Conservation (phyloP, 1,140 invertebrate species). For the Drosophila malerkotliana region DNA sequence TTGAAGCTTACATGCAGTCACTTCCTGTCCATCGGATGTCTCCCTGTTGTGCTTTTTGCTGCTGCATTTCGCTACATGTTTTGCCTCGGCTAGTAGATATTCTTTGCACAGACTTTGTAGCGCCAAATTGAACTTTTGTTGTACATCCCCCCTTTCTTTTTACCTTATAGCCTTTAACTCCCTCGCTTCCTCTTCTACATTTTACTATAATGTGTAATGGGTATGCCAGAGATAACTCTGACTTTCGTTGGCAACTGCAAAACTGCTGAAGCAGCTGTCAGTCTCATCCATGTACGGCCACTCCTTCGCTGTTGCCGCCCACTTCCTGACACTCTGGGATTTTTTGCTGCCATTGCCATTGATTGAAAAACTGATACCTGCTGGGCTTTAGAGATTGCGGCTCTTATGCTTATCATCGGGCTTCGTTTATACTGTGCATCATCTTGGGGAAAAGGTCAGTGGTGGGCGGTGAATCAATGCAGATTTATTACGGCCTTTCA, state of each 20-base stretch:
- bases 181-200: constrained; percentile 6
- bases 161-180: constrained; percentile 15
- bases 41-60: constrained; percentile 36
- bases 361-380: constrained; percentile 46
- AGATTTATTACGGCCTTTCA: constrained; percentile 19
- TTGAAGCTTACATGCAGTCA: constrained; percentile 55
- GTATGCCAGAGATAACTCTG: constrained; percentile 41
- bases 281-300: constrained; percentile 25
- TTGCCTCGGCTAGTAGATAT: constrained; percentile 65
- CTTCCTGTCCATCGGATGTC: constrained; percentile 66
- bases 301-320: constrained; percentile 19
- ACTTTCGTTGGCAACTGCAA: constrained; percentile 41
- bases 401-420: constrained; percentile 21
- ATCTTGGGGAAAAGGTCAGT: constrained; percentile 14
- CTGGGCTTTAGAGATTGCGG: constrained; percentile 31
- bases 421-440: constrained; percentile 7
- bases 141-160: constrained; percentile 22
- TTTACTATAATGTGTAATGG: constrained; percentile 9
- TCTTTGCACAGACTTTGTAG: constrained; percentile 77
- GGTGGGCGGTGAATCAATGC: constrained; percentile 7
- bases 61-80: constrained; percentile 64
- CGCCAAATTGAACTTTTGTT: constrained; percentile 80
- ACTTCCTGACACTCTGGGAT: constrained; percentile 18
- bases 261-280: constrained; percentile 56
- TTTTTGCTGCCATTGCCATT: constrained; percentile 20